Evolutionary conservation across 2,797 vertebrate species (phyloP).

Genomic region (Coendou prehensilis): DNA sequence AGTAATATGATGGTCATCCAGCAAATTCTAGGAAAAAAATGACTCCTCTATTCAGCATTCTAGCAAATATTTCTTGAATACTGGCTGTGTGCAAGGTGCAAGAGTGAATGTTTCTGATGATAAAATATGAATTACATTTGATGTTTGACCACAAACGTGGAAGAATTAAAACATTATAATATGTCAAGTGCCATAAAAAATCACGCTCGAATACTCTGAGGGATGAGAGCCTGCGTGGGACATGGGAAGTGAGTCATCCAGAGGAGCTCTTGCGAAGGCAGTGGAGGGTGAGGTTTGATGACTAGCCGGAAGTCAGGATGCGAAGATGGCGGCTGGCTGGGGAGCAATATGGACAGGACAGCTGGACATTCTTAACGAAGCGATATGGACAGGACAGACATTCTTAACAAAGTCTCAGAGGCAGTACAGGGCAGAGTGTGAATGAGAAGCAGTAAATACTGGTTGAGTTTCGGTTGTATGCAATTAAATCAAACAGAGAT

Average conservation of each 20-base stretch:
- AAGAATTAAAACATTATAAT: background rate
- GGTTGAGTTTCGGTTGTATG: background rate
- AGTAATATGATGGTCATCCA: background rate
- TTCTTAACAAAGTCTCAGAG: background rate
- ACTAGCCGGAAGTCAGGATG: background rate
- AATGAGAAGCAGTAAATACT: background rate
- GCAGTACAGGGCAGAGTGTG: background rate
- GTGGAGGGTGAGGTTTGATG: background rate
- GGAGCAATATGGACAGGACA: background rate
- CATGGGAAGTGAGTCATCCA: background rate
- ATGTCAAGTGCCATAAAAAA: background rate
- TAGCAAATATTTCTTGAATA: conserved; percentile 38
- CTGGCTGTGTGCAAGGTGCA: background rate
- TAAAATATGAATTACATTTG: conserved; percentile 34
- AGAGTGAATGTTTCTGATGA: conserved; percentile 45
- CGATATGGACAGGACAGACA: background rate
- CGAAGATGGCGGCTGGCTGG: background rate
- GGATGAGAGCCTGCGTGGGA: background rate
- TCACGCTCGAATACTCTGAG: background rate
- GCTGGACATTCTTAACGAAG: background rate
- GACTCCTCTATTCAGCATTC: background rate
- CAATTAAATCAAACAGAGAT: background rate
- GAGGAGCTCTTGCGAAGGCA: background rate
- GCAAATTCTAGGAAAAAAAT: background rate
- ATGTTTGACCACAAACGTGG: background rate